Base-by-base conservation (phyloP, 2,888 invertebrate genomes). In the Tromatobia lineatoria region DNA sequence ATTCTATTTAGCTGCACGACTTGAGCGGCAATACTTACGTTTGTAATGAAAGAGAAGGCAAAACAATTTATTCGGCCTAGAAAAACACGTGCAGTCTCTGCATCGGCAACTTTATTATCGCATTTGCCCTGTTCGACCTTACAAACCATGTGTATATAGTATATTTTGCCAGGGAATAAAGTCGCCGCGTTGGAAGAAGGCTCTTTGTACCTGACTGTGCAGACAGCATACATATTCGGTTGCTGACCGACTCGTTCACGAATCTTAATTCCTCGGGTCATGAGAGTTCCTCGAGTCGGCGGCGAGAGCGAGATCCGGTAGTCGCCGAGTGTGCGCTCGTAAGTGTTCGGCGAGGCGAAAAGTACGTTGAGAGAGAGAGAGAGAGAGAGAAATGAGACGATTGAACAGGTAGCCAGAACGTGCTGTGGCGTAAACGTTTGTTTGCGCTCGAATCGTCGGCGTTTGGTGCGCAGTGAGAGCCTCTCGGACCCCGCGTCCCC, bases 371-470 rank as follows among this genome's bases (percentile, higher is more conserved):
- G 18, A 45, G 71, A 42, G 54, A 52, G 23, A 52, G 20, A 57
- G 54, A 77, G 59, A 77, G 57, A 74, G 52, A 42, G 52, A 73
- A 52, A 71, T 23, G 38, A 77, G 66, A 18, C 50, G 71, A 73
- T 77, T 47, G 15, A 23, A 67, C 73, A 69, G 71, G 52, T 78
- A 74, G 61, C 52, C 57, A 52, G 76, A 82, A 75, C 73, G 70
- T 78, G 79, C 73, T n/a, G 54, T 47, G 74, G 64, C 74, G 75
- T 79, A 69, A 79, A 83, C 76, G 71, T 80, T 76, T 64, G 73
- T 85, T 69, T 45, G 79, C 76, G 71, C 74, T 67, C 54, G 42
- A 70, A 38, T 64, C 66, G 61, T 45, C 38, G 54, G 57, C 18
- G 23, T 45, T 20, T 47, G 10, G 76, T 67, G 73, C 34, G 25